Evolutionary conservation across 2,888 invertebrate genomes (phyloP).

Genomic region (Agonopterix heracliana): DNA sequence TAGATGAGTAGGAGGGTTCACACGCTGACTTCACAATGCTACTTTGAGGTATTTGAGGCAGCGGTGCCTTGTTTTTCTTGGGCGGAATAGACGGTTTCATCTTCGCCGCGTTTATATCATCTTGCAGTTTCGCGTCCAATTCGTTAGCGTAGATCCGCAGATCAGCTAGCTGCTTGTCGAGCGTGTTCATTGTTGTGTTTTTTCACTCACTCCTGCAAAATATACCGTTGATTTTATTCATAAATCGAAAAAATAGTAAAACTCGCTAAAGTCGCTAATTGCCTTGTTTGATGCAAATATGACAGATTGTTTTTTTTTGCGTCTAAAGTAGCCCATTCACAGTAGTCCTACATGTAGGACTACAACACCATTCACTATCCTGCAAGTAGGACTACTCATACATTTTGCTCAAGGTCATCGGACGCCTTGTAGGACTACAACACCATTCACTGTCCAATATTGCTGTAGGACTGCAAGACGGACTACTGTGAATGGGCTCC

Average conservation of each 20-base stretch:
- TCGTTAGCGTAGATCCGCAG: constrained; percentile 68
- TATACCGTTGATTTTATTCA: constrained; percentile 7
- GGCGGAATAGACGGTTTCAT: constrained; percentile 68
- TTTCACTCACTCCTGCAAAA: constrained; percentile 7
- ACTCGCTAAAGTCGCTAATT: constrained; percentile 19
- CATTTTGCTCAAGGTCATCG: no score
- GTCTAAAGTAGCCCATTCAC: no score
- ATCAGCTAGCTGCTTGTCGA: constrained; percentile 67
- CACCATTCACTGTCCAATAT: no score
- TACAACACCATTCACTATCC: no score
- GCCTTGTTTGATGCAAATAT: constrained; percentile 25
- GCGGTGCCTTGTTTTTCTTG: constrained; percentile 64
- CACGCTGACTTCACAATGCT: constrained; percentile 82
- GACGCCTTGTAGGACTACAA: no score
- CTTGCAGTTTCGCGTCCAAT: constrained; percentile 66
- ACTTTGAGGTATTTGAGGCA: constrained; percentile 84
- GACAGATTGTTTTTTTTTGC: neutral
- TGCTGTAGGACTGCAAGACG: no score
- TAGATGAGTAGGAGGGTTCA: constrained; percentile 86
- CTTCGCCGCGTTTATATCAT: constrained; percentile 66
- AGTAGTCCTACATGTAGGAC: no score
- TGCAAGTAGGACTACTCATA: no score
- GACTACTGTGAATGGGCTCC: no score
- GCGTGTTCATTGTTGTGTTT: constrained; percentile 51
- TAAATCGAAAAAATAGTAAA: neutral